A percentile compares a stretch with the other conserved stretches of the same genome.
These are phyloP conservation scores for Aplochiton taeniatus DNA, from an alignment of 2,797 vertebrate genomes.

Conservation along the genomic window DNA sequence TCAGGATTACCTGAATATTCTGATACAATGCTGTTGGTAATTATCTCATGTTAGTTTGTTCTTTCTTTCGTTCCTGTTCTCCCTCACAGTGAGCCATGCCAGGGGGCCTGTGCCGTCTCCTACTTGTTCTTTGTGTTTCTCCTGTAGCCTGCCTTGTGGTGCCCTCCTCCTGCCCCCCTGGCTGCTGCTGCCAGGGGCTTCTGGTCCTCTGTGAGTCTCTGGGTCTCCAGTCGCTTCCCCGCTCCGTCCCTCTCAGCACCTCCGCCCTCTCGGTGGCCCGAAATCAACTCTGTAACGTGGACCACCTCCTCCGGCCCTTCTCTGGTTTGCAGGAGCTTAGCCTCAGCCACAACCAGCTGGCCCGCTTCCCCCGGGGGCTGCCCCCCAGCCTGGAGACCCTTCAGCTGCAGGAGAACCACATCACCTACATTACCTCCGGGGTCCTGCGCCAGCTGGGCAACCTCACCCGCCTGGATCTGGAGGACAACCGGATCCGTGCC, in stretches of 20 bases:
- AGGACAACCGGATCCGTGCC: constrained; percentile 76
- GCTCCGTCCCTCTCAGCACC: constrained; percentile 70
- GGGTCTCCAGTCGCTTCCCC: constrained; percentile 74
- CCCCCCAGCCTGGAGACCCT: constrained; percentile 77
- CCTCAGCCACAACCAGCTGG: constrained; percentile 76
- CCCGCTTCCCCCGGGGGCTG: constrained; percentile 75
- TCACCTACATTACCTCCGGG: constrained; percentile 76
- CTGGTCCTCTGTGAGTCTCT: constrained; percentile 80
- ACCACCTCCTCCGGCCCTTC: constrained; percentile 71
- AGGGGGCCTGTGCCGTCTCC: constrained; percentile 60
- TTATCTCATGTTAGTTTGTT: neutral
- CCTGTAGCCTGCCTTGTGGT: constrained; percentile 40
- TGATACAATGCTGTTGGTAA: too few species aligned
- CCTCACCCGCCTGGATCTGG: constrained; percentile 75
- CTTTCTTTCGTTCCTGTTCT: constrained; percentile 25
- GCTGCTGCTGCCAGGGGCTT: constrained; percentile 76
- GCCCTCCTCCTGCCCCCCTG: constrained; percentile 65
- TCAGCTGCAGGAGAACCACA: constrained; percentile 77
- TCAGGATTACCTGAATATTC: too few species aligned
- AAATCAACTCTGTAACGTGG: constrained; percentile 78
- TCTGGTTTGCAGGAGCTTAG: constrained; percentile 77
- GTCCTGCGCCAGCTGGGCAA: constrained; percentile 72
- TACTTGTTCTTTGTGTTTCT: constrained; percentile 66
- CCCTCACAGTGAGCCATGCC: constrained; percentile 73
- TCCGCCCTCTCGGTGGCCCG: constrained; percentile 74